These are phyloP conservation scores for Gavia stellata DNA, from an alignment of 2,113 vertebrate genomes.

Conservation along the genomic window DNA sequence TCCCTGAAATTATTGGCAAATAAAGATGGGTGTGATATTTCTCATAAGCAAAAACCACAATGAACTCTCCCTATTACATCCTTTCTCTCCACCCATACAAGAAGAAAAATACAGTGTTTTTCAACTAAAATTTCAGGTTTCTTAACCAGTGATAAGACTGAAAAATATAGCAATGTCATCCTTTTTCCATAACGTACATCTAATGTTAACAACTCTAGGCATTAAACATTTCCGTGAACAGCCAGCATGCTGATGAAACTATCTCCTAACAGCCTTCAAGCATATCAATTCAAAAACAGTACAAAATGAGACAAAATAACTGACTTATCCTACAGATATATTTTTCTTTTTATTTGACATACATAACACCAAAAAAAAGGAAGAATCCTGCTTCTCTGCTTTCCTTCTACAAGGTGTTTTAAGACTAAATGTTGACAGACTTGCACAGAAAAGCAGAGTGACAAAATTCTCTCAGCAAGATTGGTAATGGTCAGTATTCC, in stretches of 20 bases:
- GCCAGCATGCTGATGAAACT: not conserved
- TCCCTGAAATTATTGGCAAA: not conserved
- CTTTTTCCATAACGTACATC: not conserved
- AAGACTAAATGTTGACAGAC: not conserved
- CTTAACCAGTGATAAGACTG: not conserved
- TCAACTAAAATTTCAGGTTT: not conserved
- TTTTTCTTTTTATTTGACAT: not conserved
- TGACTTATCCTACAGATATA: not conserved
- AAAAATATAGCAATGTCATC: not conserved
- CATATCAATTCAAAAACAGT: not conserved
- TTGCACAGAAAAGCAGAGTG: not conserved
- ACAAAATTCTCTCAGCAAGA: not conserved
- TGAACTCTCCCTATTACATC: not conserved
- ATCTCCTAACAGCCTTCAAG: not conserved
- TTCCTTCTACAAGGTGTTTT: not conserved
- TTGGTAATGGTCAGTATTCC: not conserved
- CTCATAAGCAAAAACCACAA: not conserved
- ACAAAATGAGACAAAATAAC: not conserved
- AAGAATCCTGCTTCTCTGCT: not conserved
- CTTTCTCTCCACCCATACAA: not conserved
- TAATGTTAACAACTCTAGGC: not conserved
- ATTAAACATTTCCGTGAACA: not conserved
- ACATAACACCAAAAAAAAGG: not conserved
- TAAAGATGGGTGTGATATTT: not conserved
- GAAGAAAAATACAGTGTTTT: not conserved